Evolutionary conservation across 1,140 invertebrate genomes (phyloP), one percentile per base, ranked within the genome.

Genomic region (Hetaerina americana): DNA sequence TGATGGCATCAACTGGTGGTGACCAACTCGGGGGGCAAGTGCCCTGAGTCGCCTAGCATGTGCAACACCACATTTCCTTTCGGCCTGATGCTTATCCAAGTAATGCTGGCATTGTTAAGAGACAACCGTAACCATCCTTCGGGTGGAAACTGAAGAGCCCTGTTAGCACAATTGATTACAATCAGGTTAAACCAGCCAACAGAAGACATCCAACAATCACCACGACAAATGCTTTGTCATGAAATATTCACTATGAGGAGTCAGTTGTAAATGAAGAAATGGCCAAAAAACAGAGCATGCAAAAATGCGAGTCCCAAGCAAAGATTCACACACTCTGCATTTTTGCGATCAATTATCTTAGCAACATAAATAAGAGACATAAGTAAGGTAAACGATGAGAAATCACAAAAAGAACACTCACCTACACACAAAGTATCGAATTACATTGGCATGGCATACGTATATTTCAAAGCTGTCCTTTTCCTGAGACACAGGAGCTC

Each of bases 391-490:
- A n/a, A n/a, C n/a, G n/a, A n/a, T n/a, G n/a, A n/a, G n/a, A n/a
- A n/a, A n/a, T n/a, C n/a, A n/a, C n/a, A n/a, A n/a, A n/a, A n/a
- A n/a, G n/a, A 49, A 57, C 66, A 82, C 80, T 83, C 80, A 95
- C 94, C 94, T 88, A 84, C 96, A 99, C 22, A 97, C 89, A 83
- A 99, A 97, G 82, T 97, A 99, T 72, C 97, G 84, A 76, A 99
- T 99, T 12, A 99, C 96, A 83, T 99, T 99, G 15, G 93, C 96
- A 83, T 99, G 97, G 75, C 96, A 99, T 5, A 99, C 95, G 66
- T 99, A 84, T 27, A 99, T 79, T 68, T 97, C 97, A 80, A 93
- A 96, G 5, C 88, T 88, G 79, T 98, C 95, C 72, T 90, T 82
- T 68, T 88, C 84, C 82, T 99, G 95, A 5, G 84, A 81, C 0